Conservation (phyloP, 2,888 invertebrate species). For the Koerneria pararmatus region DNA sequence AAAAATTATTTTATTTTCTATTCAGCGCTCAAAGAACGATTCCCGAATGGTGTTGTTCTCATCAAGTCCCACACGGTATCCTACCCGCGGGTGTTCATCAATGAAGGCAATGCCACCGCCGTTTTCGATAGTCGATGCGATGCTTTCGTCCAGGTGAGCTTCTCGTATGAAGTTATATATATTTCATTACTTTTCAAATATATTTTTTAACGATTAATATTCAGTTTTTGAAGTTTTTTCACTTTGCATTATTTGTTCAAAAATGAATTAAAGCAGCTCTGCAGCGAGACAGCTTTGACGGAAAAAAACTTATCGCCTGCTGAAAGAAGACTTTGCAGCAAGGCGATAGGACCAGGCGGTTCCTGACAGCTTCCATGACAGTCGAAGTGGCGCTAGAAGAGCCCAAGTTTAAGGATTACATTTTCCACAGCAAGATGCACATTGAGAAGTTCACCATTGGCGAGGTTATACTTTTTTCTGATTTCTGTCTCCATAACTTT, state of each 20-base stretch:
- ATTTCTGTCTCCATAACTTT: too few species aligned
- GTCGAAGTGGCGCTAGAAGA: slow-evolving; percentile 53
- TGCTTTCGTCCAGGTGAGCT: slow-evolving; percentile 54
- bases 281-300: too few species aligned
- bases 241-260: too few species aligned
- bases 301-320: too few species aligned
- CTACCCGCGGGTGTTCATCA: slow-evolving; percentile 50
- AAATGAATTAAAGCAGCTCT: too few species aligned
- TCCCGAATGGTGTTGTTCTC: slow-evolving; percentile 54
- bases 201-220: neutral
- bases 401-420: slow-evolving; percentile 49
- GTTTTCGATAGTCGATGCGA: slow-evolving; percentile 55
- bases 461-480: slow-evolving; percentile 42
- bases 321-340: slow-evolving; percentile 42
- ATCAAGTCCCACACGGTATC: slow-evolving; percentile 48
- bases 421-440: slow-evolving; percentile 44
- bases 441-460: slow-evolving; percentile 57
- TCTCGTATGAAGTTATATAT: slow-evolving; percentile 1
- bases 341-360: slow-evolving; percentile 51
- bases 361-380: slow-evolving; percentile 55
- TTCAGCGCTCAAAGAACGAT: slow-evolving; percentile 45
- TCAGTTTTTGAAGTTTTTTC: neutral
- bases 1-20: neutral
- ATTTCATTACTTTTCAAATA: neutral
- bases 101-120: slow-evolving; percentile 49